Conservation (phyloP, 2,888 invertebrate genomes). For the Eupithecia subfuscata region DNA sequence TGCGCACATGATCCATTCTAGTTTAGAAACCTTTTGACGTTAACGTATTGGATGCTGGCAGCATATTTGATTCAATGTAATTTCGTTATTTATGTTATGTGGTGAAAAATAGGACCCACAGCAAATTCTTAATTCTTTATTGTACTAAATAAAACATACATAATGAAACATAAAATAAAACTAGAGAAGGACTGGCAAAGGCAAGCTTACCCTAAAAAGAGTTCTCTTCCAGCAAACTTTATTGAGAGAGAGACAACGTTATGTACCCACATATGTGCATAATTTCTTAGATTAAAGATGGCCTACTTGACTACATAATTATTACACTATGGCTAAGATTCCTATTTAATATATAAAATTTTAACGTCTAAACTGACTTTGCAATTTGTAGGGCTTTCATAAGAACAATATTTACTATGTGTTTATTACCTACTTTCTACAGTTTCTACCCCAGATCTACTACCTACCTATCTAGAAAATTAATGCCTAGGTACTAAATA, state of each 20-base stretch:
- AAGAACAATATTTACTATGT: background rate
- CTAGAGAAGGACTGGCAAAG: no score
- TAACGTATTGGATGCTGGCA: constrained; percentile 19
- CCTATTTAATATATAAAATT: no score
- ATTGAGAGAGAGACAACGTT: no score
- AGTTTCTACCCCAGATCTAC: background rate
- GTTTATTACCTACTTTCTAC: background rate
- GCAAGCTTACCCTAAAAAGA: no score
- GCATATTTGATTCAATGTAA: constrained; percentile 6
- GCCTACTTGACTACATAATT: no score
- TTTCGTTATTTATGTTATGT: background rate
- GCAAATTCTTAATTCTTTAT: background rate
- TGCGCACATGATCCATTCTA: constrained; percentile 36
- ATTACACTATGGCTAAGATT: no score
- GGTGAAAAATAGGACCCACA: background rate
- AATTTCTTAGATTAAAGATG: no score
- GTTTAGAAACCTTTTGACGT: constrained; percentile 36
- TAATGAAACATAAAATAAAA: no score
- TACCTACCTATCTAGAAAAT: background rate
- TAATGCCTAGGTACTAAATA: background rate
- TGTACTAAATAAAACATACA: no score
- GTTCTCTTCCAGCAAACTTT: no score
- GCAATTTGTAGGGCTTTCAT: background rate
- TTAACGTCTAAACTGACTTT: background rate
- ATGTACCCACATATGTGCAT: no score